Evolutionary conservation across 2,113 vertebrate genomes (phyloP), one percentile per base, ranked within the genome.

Genomic region (Ammodytes marinus): DNA sequence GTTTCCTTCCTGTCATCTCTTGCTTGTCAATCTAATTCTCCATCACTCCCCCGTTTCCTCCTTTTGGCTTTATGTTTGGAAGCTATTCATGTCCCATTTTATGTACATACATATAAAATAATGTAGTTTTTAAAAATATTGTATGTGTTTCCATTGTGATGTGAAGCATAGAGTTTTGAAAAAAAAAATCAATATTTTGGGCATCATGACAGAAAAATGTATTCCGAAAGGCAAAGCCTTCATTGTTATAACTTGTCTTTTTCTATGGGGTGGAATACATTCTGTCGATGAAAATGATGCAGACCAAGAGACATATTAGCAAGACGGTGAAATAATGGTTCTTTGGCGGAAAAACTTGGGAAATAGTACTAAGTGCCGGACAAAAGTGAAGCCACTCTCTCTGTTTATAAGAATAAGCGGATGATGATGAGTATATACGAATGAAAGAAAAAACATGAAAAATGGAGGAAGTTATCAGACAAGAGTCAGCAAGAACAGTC

Each of bases 1-100:
- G 83, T 63, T 84, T 86, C 80, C 79, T 90, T 77, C 66, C 84
- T 88, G 88, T 91, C 93, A 93, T 92, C 84, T 91, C 86, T 86
- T 83, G 90, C 93, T 89, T 83, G 90, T 91, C 89, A 91, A 75
- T 87, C 83, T 69, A 70, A 85, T 60, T 86, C 79, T 86, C 61
- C 69, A 78, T 85, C 53, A 75, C 49, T 83, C 79, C 52, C 15
- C 65, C 63, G 78, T 78, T 81, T 61, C 46, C 53, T 66, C 64
- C 58, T 80, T 83, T 69, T 67, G 61, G 63, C 61, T 85, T 69
- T 52, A 65, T 64, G 43, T 73, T 82, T 86, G 43, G 76, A 88
- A 74, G 74, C 71, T 54, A 37, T 72, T 80, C 3, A 0, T 17
- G 6, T 4, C 53, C 66, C 39, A 35, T 58, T 75, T 74, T 82